Base-by-base conservation (phyloP, 2,797 vertebrate species). In the Poecile montanus region DNA sequence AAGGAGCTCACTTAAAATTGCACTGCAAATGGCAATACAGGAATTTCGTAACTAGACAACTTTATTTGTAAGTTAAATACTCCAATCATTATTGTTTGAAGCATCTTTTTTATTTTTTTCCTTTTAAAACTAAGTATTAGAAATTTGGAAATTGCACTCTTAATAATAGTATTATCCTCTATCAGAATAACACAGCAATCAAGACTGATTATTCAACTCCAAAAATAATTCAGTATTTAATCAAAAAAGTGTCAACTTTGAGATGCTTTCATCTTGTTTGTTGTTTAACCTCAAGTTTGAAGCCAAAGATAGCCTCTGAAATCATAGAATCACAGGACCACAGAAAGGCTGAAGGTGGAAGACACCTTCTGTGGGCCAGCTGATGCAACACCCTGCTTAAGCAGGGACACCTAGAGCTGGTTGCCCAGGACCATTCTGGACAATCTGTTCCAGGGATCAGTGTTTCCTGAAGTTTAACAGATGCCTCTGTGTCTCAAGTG, bases 331-430 rank as follows among this genome's bases (percentile, higher is more conserved):
- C 12, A 36, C 10, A 76, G 58, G 50, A 82, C 2, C 7, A 68
- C 16, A 76, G 47, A 62, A 57, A 18, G 10, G 14, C 8, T 65
- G 56, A 76, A 40, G 4, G 2, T 76, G 19, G 29, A 80, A 66
- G 7, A 45, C 0, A 16, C 7, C 3, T 62, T 45, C 25, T 68
- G 18, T 32, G 45, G 23, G 2, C 12, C 19, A 17, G 29, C 8
- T 68, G 12, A 42, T 62, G 26, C 8, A 57, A 58, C 7, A 63
- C 6, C 3, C 10, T 75, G 12, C 38, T 54, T 22, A 53, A 66
- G 16, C 23, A 90, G 29, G 6, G 7, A 16, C 2, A 1, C 8
- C 26, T n/a, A 21, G 20, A 34, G 1, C 10, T 34, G 9, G 2
- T 27, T 67, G 22, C 10, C 42, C n/a, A 38, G 6, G 15, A 32